phyloP scores from a whole-genome alignment of 1,140 invertebrate genomes.

The Papilio aristodemus region DNA sequence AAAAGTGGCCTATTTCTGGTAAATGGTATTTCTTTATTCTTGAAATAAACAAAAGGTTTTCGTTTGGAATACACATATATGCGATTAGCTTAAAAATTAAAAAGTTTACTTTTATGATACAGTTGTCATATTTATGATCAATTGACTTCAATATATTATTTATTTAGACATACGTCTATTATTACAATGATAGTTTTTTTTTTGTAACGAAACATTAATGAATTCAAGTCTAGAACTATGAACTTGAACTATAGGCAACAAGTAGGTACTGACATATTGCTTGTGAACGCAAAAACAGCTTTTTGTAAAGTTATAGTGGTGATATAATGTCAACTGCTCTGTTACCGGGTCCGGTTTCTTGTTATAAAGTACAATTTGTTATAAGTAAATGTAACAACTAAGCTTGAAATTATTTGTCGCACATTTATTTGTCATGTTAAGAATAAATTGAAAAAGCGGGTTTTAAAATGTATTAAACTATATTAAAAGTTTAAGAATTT shows the following conservation, averaged over 20 bases:
- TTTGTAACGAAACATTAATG: neutral
- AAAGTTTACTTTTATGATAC: no score
- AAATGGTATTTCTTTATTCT: no score
- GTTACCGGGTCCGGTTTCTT: conserved; percentile 14
- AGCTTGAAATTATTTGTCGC: neutral
- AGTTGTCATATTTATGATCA: no score
- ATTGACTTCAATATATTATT: no score
- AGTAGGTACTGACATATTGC: conserved; percentile 13
- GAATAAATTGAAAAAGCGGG: no score
- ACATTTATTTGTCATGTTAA: neutral
- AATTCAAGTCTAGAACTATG: conserved; percentile 5
- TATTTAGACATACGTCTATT: no score
- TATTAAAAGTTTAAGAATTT: no score
- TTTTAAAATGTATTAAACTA: neutral
- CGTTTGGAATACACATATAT: no score
- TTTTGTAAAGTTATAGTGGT: conserved; percentile 7
- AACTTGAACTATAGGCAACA: conserved; percentile 9
- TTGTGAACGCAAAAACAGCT: conserved; percentile 18
- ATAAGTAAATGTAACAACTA: neutral
- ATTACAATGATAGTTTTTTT: neutral
- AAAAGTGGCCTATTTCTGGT: no score
- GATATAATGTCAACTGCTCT: conserved; percentile 19
- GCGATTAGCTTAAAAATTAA: no score
- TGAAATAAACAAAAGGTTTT: no score
- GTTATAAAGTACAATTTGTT: neutral